These are phyloP conservation scores for Seriola aureovittata DNA, from an alignment of 2,113 vertebrate genomes.

Conservation along the genomic window DNA sequence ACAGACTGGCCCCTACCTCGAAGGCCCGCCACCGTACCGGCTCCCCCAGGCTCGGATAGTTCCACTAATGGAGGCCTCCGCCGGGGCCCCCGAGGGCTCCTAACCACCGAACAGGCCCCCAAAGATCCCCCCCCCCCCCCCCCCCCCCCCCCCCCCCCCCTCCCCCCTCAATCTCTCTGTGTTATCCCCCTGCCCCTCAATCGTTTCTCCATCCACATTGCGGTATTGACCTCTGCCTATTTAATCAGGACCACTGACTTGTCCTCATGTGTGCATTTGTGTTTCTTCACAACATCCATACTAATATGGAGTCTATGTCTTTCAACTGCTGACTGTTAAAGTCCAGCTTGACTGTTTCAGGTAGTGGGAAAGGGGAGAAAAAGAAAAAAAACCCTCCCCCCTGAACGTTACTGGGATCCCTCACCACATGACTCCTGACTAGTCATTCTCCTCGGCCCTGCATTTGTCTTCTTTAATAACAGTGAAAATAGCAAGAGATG, in stretches of 20 bases:
- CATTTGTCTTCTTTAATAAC: constrained; percentile 81
- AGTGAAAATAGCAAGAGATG: constrained; percentile 68
- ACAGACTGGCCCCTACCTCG: constrained; percentile 71
- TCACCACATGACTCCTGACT: constrained; percentile 65
- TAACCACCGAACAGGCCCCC: constrained; percentile 75
- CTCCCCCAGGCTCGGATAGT: constrained; percentile 77
- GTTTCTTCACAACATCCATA: constrained; percentile 7
- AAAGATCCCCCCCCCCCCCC: constrained; percentile 66
- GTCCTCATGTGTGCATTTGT: constrained; percentile 25
- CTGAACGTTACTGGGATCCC: constrained; percentile 65
- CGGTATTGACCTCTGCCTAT: constrained; percentile 58
- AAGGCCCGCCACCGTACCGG: constrained; percentile 45
- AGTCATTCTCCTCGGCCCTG: constrained; percentile 63
- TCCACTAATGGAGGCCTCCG: constrained; percentile 81
- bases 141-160: constrained; percentile 27
- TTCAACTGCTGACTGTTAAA: constrained; percentile 45
- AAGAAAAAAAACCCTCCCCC: constrained; percentile 1
- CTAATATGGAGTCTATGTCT: constrained; percentile 21
- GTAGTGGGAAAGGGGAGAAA: constrained; percentile 25
- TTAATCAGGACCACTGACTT: constrained; percentile 56
- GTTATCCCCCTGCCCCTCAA: constrained; percentile 56
- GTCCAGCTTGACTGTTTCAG: constrained; percentile 63
- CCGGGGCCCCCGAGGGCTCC: constrained; percentile 68
- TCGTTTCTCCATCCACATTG: constrained; percentile 47
- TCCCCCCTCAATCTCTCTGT: constrained; percentile 41